These are phyloP conservation scores for Stegophylla sp. DNA, from an alignment of 2,888 invertebrate species.

Conservation along the genomic window DNA sequence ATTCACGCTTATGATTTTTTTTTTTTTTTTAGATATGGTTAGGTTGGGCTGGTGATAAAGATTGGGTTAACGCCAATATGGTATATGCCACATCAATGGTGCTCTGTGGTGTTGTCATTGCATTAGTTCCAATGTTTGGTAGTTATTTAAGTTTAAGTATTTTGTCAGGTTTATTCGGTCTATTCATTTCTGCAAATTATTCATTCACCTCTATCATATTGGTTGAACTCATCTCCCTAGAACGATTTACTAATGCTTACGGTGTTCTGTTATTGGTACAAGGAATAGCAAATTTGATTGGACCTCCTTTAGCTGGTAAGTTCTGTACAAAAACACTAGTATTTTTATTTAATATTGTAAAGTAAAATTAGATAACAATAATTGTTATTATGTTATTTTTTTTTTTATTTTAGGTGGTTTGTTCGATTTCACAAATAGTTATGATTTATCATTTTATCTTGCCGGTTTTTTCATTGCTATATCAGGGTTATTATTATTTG, in stretches of 20 bases:
- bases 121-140: slow-evolving; percentile 72
- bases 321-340: slow-evolving; percentile 1
- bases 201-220: slow-evolving; percentile 88
- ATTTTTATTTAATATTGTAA: slow-evolving; percentile 6
- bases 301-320: slow-evolving; percentile 87
- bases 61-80: slow-evolving; percentile 77
- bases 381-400: too few species aligned
- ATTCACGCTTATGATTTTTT: slow-evolving; percentile 8
- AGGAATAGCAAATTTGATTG: slow-evolving; percentile 87
- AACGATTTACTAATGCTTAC: slow-evolving; percentile 89
- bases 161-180: slow-evolving; percentile 81
- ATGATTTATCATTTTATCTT: slow-evolving; percentile 81
- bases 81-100: slow-evolving; percentile 85
- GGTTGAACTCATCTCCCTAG: slow-evolving; percentile 86
- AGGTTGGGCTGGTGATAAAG: slow-evolving; percentile 86
- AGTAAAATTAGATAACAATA: neutral
- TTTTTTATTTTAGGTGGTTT: slow-evolving; percentile 74
- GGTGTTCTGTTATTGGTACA: slow-evolving; percentile 86
- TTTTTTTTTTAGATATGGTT: slow-evolving; percentile 64
- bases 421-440: slow-evolving; percentile 78
- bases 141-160: slow-evolving; percentile 71
- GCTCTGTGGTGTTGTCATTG: slow-evolving; percentile 74
- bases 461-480: slow-evolving; percentile 80
- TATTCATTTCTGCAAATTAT: slow-evolving; percentile 91
- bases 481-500: slow-evolving; percentile 73